Evolutionary conservation across 2,797 vertebrate genomes (phyloP).

Genomic region (Urocyon cinereoargenteus): DNA sequence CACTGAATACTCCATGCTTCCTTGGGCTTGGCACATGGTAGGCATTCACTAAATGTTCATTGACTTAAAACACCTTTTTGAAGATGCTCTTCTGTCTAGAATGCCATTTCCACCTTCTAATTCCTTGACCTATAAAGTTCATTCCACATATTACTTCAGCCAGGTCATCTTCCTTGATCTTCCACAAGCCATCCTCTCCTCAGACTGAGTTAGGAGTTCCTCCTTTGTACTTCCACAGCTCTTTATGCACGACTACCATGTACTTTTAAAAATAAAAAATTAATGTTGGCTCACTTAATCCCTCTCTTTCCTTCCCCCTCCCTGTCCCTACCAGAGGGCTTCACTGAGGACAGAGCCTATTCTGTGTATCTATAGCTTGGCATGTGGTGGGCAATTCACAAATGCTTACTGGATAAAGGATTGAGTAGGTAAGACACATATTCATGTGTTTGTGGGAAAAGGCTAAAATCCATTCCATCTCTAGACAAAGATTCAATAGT

Average conservation of each 20-base stretch:
- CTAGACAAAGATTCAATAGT: not conserved
- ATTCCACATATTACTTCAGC: not conserved
- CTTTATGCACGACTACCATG: not conserved
- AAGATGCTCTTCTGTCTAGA: not conserved
- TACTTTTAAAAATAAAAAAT: not conserved
- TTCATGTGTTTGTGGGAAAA: not conserved
- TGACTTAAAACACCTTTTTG: constrained; percentile 7
- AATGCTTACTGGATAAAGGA: not conserved
- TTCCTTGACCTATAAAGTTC: not conserved
- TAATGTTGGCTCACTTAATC: not conserved
- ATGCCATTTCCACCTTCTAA: not conserved
- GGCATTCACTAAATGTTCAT: not conserved
- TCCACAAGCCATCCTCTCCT: not conserved
- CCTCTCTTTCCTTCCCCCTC: not conserved
- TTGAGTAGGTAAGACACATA: not conserved
- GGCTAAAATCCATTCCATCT: not conserved
- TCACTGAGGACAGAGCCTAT: not conserved
- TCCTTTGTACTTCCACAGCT: not conserved
- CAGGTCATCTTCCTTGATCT: not conserved
- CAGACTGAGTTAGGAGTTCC: not conserved
- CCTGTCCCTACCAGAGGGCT: not conserved
- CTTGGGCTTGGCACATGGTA: not conserved
- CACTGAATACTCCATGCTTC: not conserved
- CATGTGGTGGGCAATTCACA: not conserved
- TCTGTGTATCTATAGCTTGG: not conserved